These are phyloP conservation scores for Patella ulyssiponensis DNA, from an alignment of 2,888 invertebrate species.

Conservation along the genomic window DNA sequence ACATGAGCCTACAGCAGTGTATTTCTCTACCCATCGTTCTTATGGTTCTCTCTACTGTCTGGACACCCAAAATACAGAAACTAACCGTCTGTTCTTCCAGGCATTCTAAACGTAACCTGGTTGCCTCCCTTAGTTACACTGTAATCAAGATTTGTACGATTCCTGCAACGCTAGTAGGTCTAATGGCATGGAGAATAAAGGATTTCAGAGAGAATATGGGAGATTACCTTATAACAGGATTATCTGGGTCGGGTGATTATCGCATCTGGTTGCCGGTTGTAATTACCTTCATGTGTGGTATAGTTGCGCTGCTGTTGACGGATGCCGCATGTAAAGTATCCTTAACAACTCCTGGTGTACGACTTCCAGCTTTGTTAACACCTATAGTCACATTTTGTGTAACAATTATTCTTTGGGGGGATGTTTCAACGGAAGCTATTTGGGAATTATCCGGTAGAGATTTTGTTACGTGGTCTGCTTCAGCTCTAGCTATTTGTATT, in stretches of 20 bases:
- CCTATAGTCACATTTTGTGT: conserved; percentile 36
- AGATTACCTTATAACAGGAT: conserved; percentile 33
- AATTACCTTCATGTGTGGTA: conserved; percentile 34
- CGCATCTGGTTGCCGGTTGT: conserved; percentile 42
- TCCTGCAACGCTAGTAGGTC: conserved; percentile 34
- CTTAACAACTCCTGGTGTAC: conserved; percentile 40
- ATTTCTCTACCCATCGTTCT: conserved; percentile 41
- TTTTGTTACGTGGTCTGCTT: conserved; percentile 41
- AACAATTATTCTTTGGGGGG: conserved; percentile 40
- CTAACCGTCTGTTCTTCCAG: conserved; percentile 35
- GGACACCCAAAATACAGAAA: conserved; percentile 44
- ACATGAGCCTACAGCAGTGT: conserved; percentile 41
- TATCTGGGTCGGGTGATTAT: conserved; percentile 32
- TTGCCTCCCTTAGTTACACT: conserved; percentile 44
- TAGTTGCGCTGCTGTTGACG: conserved; percentile 36
- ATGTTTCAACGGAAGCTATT: conserved; percentile 34
- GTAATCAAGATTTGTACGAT: conserved; percentile 37
- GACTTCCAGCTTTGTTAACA: conserved; percentile 41
- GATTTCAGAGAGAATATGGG: conserved; percentile 40
- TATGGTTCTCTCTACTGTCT: conserved; percentile 41
- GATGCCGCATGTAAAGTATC: conserved; percentile 42
- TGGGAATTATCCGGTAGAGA: conserved; percentile 40
- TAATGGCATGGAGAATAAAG: conserved; percentile 41
- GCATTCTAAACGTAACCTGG: conserved; percentile 36
- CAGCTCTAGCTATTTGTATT: conserved; percentile 34